phyloP scores from a whole-genome alignment of 2,113 vertebrate genomes.

The Toxotes chatareus region DNA sequence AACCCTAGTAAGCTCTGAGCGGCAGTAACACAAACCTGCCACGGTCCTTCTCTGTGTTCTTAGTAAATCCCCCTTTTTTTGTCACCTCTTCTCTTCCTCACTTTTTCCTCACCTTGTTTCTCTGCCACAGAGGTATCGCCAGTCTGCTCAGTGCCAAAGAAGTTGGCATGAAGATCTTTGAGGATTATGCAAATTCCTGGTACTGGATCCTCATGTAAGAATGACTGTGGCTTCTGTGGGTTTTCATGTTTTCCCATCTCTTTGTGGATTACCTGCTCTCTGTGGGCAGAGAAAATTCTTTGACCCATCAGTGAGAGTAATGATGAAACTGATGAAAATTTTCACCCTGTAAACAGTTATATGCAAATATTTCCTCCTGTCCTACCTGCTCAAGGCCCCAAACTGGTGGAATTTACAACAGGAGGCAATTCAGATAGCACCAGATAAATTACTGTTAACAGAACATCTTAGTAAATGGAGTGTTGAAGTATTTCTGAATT shows the following conservation, averaged over 20 bases:
- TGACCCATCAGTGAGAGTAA: background rate
- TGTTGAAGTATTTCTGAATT: background rate
- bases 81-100: constrained; percentile 13
- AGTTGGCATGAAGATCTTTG: constrained; percentile 92
- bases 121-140: constrained; percentile 86
- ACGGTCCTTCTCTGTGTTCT: background rate
- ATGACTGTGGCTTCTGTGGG: background rate
- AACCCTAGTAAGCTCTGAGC: constrained; percentile 5
- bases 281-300: background rate
- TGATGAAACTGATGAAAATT: background rate
- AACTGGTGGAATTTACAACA: background rate
- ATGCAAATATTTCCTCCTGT: background rate
- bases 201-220: constrained; percentile 97
- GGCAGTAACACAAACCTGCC: constrained; percentile 4
- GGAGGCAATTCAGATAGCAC: background rate
- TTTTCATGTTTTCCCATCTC: background rate
- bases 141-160: constrained; percentile 89
- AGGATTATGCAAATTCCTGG: constrained; percentile 96
- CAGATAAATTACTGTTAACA: background rate
- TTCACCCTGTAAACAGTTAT: background rate
- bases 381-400: background rate
- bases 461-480: background rate
- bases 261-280: background rate
- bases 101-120: constrained; percentile 15
- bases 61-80: constrained; percentile 11